Percentiles rank a stretch among this genome's conserved stretches.
These are phyloP conservation scores for Diloba caeruleocephala DNA, from an alignment of 2,888 invertebrate species.

Conservation along the genomic window DNA sequence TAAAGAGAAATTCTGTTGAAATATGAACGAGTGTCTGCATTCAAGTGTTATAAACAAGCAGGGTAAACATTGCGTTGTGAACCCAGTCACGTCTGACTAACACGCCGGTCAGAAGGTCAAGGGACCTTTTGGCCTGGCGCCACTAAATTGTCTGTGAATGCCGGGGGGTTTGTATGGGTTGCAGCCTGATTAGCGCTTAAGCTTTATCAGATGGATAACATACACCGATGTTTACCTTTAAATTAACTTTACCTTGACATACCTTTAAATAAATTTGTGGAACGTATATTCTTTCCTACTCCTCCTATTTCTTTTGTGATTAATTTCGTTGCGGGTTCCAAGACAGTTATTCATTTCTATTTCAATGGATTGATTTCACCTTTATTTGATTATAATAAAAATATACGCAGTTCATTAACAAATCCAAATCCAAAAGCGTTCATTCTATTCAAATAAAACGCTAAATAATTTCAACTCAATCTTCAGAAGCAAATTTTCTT, in stretches of 20 bases:
- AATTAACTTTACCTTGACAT: conserved; percentile 29
- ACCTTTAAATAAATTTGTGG: too few species aligned
- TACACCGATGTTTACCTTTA: conserved; percentile 15
- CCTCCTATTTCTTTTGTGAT: too few species aligned
- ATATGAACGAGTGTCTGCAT: conserved; percentile 34
- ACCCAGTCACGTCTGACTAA: conserved; percentile 66
- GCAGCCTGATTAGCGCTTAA: conserved; percentile 52
- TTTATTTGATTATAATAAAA: too few species aligned
- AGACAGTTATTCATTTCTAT: too few species aligned
- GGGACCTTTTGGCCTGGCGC: conserved; percentile 59
- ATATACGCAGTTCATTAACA: too few species aligned
- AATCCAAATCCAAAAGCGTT: too few species aligned
- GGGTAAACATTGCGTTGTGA: conserved; percentile 43
- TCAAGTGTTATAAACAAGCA: conserved; percentile 28
- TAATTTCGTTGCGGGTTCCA: too few species aligned
- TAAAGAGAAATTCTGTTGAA: conserved; percentile 31
- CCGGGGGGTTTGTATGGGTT: conserved; percentile 56
- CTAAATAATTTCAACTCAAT: too few species aligned
- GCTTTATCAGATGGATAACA: conserved; percentile 21
- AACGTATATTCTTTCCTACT: too few species aligned
- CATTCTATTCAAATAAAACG: conserved; percentile 4
- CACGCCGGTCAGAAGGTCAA: conserved; percentile 67
- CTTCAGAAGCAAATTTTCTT: background rate
- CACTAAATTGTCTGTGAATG: conserved; percentile 72
- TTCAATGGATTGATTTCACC: too few species aligned